Evolutionary conservation across 2,113 vertebrate species (phyloP).

Genomic region (Onychostruthus taczanowskii): DNA sequence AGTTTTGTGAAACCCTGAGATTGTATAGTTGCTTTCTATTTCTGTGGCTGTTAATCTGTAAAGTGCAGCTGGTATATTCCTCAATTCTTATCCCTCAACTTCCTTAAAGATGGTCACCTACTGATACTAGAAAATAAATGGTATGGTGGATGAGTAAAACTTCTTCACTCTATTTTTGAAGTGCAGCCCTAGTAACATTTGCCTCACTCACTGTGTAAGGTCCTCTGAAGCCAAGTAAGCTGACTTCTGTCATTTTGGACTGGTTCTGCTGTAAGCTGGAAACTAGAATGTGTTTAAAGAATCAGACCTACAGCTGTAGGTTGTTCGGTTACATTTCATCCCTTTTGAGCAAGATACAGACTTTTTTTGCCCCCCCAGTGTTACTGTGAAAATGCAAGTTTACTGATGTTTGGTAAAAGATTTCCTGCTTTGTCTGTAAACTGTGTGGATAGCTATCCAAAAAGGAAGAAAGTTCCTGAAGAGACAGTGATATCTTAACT

Average conservation of each 20-base stretch:
- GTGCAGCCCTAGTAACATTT: not conserved
- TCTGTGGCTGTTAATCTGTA: constrained; percentile 56
- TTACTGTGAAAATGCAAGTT: not conserved
- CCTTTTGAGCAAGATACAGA: not conserved
- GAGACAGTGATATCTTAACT: not conserved
- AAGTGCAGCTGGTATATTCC: constrained; percentile 29
- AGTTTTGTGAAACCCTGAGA: constrained; percentile 43
- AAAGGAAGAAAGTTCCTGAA: not conserved
- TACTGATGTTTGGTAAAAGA: not conserved
- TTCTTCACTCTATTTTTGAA: not conserved
- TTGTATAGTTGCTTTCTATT: constrained; percentile 42
- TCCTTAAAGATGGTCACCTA: not conserved
- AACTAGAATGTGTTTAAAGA: not conserved
- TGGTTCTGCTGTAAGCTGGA: not conserved
- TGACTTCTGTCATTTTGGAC: not conserved
- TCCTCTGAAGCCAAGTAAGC: not conserved
- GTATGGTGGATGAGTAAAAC: not conserved
- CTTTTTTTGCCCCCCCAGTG: not conserved
- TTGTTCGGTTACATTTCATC: not conserved
- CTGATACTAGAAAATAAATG: constrained; percentile 28
- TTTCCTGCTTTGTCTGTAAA: not conserved
- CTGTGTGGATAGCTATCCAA: not conserved
- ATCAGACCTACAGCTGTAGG: not conserved
- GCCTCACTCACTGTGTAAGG: not conserved
- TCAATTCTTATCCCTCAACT: not conserved